These are phyloP conservation scores for Eubucco bourcierii DNA, from an alignment of 2,113 vertebrate genomes.

Conservation along the genomic window DNA sequence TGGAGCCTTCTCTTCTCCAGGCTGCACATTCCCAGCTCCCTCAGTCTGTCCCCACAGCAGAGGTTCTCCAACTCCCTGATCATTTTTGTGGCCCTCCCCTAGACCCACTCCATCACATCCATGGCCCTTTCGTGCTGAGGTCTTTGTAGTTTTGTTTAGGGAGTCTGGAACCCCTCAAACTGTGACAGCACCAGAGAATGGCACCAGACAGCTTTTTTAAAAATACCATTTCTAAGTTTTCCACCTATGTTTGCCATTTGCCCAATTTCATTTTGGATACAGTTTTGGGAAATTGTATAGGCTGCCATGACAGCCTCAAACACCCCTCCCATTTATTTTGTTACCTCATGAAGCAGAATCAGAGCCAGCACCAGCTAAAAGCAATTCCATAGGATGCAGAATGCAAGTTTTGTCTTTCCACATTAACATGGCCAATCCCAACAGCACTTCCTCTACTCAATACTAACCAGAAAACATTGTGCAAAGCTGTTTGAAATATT, in stretches of 20 bases:
- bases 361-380: neutral
- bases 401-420: neutral
- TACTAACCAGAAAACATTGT: constrained; percentile 35
- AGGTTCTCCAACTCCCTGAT: no score
- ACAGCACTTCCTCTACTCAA: neutral
- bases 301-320: neutral
- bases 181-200: neutral
- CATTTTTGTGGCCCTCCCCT: no score
- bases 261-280: neutral
- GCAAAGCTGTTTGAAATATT: constrained; percentile 49
- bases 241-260: neutral
- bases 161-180: no score
- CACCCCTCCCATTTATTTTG: neutral
- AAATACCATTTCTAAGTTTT: neutral
- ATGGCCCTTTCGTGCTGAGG: no score
- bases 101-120: no score
- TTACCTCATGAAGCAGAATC: neutral
- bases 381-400: neutral
- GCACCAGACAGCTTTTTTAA: neutral
- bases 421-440: constrained; percentile 6
- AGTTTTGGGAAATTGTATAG: neutral
- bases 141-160: no score
- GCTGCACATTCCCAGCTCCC: no score
- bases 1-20: no score
- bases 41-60: no score